Percentiles rank a stretch among this genome's conserved stretches.
Conservation (phyloP, 2,888 invertebrate species). For the Criorhina ranunculi region DNA sequence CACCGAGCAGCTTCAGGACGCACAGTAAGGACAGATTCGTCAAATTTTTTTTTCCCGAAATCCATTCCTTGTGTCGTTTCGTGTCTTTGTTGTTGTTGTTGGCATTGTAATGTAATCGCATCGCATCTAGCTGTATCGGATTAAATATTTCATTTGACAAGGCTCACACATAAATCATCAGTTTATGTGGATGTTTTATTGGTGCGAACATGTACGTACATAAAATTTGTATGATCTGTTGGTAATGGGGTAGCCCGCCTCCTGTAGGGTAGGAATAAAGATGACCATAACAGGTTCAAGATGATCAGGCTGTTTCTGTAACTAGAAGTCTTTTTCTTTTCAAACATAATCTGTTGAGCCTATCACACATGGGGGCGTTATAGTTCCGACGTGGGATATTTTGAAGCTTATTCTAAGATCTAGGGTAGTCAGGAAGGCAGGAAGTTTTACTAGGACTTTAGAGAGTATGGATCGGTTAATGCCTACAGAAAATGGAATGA, state of each 20-base stretch:
- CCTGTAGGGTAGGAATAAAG: too few species aligned
- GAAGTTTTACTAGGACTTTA: too few species aligned
- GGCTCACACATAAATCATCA: conserved; percentile 51
- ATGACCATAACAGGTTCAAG: too few species aligned
- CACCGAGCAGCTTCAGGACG: background rate
- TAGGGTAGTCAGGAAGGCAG: too few species aligned
- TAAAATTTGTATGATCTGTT: conserved; percentile 44
- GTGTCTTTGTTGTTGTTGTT: background rate
- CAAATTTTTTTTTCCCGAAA: background rate
- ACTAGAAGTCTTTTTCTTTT: too few species aligned
- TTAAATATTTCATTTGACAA: conserved; percentile 29
- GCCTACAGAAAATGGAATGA: too few species aligned
- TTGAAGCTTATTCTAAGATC: too few species aligned
- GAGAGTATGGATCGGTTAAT: too few species aligned
- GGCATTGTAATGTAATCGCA: background rate
- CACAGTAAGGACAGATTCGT: background rate
- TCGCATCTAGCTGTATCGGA: background rate
- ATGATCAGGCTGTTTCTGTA: too few species aligned
- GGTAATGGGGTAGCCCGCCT: conserved; percentile 14
- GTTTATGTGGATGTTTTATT: conserved; percentile 31
- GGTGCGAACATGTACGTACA: conserved; percentile 23
- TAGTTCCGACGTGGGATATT: too few species aligned
- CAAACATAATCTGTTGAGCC: too few species aligned
- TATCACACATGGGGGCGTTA: too few species aligned
- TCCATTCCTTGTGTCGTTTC: background rate